Evolutionary conservation across 1,140 invertebrate genomes (phyloP), one percentile per base, ranked within the genome.

Genomic region (Lepidurus apus): DNA sequence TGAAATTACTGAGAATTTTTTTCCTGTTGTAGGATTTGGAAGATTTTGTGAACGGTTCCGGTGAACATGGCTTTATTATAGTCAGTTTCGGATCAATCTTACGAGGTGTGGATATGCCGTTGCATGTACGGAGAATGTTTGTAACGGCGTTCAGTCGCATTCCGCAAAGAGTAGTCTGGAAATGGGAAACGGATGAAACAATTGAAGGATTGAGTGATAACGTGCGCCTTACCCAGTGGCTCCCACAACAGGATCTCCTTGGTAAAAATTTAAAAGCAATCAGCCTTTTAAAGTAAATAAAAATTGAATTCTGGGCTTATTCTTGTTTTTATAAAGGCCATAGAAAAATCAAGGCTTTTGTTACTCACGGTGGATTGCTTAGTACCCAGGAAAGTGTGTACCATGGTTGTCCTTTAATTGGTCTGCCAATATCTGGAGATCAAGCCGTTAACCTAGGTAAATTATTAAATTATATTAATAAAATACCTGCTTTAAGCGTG

Each of bases 41-140:
- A 84, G 88, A 90, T 21, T 92, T 91, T 83, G 89, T 92, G 47
- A 84, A 87, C 6, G 87, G 87, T 1, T 88, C 89, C 3, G 90
- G 90, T 3, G 88, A 89, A 5, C 86, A 87, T 74, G 92, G 92
- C 24, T 93, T 93, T 82, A 89, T 93, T 44, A 92, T 91, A 83
- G 91, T 94, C 2, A 92, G 91, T 6, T 93, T 94, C 90, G 92
- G 92, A 0, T 93, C 92, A 0, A 92, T 91, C 1, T 91, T 93
- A 1, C 88, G 89, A 80, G 90, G 91, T 0, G 88, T 89, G 1
- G 91, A 91, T 79, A 93, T 93, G 90, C 92, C 92, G 0, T 87
- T 91, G 44, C 86, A 89, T 1, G 85, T 91, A 3, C 87, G 91
- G 44, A 85, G 86, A 24, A 87, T 91, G 81, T 83, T 90, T 76